Percentiles rank a stretch among this genome's conserved stretches.
Conservation (phyloP, 2,888 invertebrate genomes). For the Acrobasis repandana region DNA sequence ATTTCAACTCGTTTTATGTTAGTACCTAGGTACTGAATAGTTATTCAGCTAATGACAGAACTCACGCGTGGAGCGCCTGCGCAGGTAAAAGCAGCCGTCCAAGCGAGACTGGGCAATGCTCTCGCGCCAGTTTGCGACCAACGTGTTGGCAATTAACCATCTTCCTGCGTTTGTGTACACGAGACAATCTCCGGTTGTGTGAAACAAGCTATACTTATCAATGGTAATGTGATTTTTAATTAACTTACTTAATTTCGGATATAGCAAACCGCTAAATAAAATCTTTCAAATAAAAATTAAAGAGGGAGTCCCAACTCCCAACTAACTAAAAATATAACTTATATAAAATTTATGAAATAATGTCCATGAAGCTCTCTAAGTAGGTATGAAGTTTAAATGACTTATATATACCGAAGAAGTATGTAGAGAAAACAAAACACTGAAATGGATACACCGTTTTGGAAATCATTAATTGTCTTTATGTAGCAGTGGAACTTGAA, state of each 20-base stretch:
- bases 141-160: neutral
- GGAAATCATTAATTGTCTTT: neutral
- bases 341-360: too few relatives aligned
- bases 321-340: too few relatives aligned
- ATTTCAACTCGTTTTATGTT: neutral
- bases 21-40: neutral
- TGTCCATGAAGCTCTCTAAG: too few relatives aligned
- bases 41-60: conserved; percentile 4
- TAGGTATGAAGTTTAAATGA: too few relatives aligned
- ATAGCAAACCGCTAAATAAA: too few relatives aligned
- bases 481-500: neutral
- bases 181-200: conserved; percentile 3
- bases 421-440: too few relatives aligned
- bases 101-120: conserved; percentile 64
- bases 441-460: too few relatives aligned
- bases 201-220: neutral
- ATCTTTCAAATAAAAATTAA: too few relatives aligned
- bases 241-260: too few relatives aligned
- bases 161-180: conserved; percentile 11
- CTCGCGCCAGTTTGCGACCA: conserved; percentile 33
- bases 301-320: too few relatives aligned
- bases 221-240: too few relatives aligned
- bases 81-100: conserved; percentile 71
- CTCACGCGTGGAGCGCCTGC: conserved; percentile 40
- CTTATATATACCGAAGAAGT: too few relatives aligned